phyloP scores from a whole-genome alignment of 2,113 vertebrate genomes.

The Nipponia nippon region DNA sequence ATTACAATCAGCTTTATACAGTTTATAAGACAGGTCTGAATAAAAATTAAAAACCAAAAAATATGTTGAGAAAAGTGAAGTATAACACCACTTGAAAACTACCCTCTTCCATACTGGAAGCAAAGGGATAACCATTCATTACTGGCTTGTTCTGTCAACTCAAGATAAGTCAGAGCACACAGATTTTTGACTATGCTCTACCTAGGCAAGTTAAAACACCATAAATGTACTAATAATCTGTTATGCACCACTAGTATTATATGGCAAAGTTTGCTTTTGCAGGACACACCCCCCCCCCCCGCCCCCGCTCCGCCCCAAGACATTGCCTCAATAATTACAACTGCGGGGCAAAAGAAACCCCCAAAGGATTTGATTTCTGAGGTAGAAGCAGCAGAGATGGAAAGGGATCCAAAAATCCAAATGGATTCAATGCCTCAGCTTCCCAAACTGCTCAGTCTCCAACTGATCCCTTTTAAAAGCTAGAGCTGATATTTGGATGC shows the following conservation, averaged over 20 bases:
- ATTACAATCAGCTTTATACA: neutral
- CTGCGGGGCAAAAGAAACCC: neutral
- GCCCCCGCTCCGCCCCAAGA: rapidly evolving
- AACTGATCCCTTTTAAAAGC: neutral
- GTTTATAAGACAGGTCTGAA: neutral
- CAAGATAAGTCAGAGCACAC: neutral
- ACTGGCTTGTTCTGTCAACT: neutral
- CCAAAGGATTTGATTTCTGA: neutral
- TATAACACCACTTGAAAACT: neutral
- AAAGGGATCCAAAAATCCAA: neutral
- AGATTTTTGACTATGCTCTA: neutral
- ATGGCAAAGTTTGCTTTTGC: neutral
- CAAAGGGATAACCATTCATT: neutral
- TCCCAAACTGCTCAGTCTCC: neutral
- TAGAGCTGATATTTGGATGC: neutral
- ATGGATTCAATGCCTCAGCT: neutral
- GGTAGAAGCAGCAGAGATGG: neutral
- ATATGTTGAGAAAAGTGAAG: neutral
- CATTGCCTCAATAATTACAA: neutral
- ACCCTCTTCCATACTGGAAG: neutral
- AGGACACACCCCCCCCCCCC: rapidly evolving
- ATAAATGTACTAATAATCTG: neutral
- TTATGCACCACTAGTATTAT: too few species aligned
- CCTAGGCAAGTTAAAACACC: neutral
- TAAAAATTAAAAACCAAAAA: neutral